Conservation (phyloP, 2,888 invertebrate species). For the Nephrotoma guestfalica region DNA sequence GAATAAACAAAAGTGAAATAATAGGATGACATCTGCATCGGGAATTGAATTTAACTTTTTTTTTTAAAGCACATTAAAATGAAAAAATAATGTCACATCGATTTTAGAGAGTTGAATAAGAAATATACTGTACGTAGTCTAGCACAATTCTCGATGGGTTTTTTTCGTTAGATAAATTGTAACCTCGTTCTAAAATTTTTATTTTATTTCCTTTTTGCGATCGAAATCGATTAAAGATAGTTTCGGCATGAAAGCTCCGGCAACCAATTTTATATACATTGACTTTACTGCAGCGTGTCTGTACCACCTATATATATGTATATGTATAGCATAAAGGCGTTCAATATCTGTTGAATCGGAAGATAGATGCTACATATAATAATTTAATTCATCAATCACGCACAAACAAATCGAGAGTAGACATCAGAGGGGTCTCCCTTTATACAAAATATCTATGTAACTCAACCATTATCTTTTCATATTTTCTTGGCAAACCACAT, state of each 20-base stretch:
- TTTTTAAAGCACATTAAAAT: not conserved
- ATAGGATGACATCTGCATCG: not conserved
- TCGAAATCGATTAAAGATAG: not conserved
- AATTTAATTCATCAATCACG: not conserved
- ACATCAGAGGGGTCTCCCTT: not conserved
- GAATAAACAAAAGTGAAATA: not conserved
- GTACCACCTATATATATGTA: not conserved
- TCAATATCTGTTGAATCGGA: not conserved
- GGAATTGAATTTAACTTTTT: not conserved
- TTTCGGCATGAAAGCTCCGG: not conserved
- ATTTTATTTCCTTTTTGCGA: not conserved
- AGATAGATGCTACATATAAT: not conserved
- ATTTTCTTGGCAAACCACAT: not conserved
- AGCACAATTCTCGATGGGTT: not conserved
- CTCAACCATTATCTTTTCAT: not conserved
- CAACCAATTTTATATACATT: not conserved
- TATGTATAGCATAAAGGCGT: not conserved
- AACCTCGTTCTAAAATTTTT: not conserved
- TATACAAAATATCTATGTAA: not conserved
- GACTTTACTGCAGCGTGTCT: not conserved
- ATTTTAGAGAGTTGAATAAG: not conserved
- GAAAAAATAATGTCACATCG: not conserved
- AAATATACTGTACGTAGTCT: not conserved
- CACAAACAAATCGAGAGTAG: not conserved
- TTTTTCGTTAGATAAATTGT: not conserved